phyloP scores from a whole-genome alignment of 2,113 vertebrate species.

The Callospermophilus lateralis region DNA sequence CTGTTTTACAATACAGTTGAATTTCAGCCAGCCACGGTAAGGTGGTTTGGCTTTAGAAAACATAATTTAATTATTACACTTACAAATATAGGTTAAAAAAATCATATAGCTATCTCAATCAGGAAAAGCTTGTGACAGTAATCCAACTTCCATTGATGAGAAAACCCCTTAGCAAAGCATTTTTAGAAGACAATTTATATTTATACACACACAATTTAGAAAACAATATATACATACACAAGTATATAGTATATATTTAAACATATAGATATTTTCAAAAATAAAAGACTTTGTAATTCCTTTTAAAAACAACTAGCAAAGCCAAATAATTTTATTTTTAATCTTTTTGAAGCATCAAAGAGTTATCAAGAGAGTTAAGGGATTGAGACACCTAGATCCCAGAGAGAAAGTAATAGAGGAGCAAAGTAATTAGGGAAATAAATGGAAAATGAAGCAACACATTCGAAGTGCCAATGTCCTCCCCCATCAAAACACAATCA shows the following conservation, averaged over 20 bases:
- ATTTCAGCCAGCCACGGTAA: background rate
- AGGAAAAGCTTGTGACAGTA: too few species aligned
- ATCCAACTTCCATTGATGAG: too few species aligned
- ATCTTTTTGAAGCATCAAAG: background rate
- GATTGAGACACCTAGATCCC: background rate
- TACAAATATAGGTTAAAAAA: background rate
- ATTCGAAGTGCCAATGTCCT: background rate
- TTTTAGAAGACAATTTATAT: too few species aligned
- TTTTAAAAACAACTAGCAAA: background rate
- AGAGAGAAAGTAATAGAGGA: background rate
- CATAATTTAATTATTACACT: background rate
- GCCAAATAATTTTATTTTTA: background rate
- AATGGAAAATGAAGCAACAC: background rate
- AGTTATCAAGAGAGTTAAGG: background rate
- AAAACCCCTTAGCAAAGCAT: too few species aligned
- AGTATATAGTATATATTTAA: background rate
- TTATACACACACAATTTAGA: too few species aligned
- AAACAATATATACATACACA: background rate
- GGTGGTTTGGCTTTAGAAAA: conserved; percentile 2
- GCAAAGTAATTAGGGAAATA: background rate
- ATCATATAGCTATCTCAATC: too few species aligned
- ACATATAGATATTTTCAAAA: background rate
- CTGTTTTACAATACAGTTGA: background rate
- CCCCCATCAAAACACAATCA: background rate
- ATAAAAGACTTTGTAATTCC: background rate